phyloP scores from a whole-genome alignment of 2,113 vertebrate genomes.

The Meles meles region DNA sequence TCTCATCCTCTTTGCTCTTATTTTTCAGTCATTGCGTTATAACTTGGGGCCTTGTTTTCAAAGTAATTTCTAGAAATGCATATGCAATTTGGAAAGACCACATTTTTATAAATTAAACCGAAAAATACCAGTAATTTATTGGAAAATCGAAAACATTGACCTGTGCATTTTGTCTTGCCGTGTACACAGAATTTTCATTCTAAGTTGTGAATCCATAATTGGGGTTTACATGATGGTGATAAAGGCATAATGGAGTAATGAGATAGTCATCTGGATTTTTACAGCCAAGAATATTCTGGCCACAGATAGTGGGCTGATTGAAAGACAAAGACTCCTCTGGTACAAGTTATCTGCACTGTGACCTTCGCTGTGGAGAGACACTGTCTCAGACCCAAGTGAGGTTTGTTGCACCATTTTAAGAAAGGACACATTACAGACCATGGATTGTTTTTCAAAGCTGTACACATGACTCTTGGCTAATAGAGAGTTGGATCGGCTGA shows the following conservation, averaged over 20 bases:
- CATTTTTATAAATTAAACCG: neutral
- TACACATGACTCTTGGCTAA: constrained; percentile 27
- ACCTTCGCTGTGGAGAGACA: neutral
- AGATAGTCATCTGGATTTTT: neutral
- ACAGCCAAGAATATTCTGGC: neutral
- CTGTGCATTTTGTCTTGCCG: neutral
- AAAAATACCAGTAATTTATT: neutral
- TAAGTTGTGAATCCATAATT: neutral
- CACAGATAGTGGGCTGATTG: neutral
- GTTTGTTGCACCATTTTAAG: constrained; percentile 9
- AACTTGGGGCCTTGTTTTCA: neutral
- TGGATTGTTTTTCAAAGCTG: constrained; percentile 13
- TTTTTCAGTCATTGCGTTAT: neutral
- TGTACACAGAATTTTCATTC: neutral
- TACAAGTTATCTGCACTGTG: neutral
- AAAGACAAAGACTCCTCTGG: neutral
- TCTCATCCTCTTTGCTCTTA: neutral
- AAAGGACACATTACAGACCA: constrained; percentile 39
- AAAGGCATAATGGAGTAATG: neutral
- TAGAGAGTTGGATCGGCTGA: neutral
- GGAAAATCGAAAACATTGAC: neutral
- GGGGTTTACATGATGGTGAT: neutral
- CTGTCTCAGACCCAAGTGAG: neutral
- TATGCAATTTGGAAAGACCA: neutral
- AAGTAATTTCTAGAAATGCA: neutral